Base-by-base conservation (phyloP, 2,888 invertebrate genomes). In the Dasypogon diadema region DNA sequence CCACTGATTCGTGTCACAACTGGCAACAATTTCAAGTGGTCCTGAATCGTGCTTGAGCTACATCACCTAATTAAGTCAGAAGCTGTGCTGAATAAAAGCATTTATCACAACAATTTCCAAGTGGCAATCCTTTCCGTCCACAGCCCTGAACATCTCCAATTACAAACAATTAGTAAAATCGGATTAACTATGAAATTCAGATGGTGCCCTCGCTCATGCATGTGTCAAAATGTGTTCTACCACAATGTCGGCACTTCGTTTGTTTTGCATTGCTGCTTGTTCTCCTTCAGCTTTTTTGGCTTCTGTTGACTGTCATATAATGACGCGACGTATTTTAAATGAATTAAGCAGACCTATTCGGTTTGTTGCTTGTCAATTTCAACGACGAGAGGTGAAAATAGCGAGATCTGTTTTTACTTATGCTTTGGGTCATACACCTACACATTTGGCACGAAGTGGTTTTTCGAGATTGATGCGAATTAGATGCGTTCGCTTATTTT, bases 161-260 rank as follows among this genome's bases (percentile, higher is more conserved):
- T 70, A 70, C 26, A 30, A 34, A 54, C 70, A 70, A 70, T 70
- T 70, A 70, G 70, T 51, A 54, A 70, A 70, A 70, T 70, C 70
- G 54, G 70, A 70, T 70, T 70, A 70, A 70, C 70, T 54, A 24
- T 51, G 54, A 54, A 54, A 51, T 70, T 54, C 54, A 51, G 54
- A 70, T 70, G 37, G 18, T 54, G 34, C 54, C 70, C 70, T 46
- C 60, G 37, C 34, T 65, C 70, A 30, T 26, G 70, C 22, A 16
- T 70, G n/a, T 56, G 24, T 24, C 30, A 26, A 56, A 56, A 56
- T 26, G 26, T 56, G 12, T 51, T 26, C 26, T n/a, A 56, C 26
- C 56, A n/a, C 3, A 18, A 30, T 18, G 18, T 51, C 51, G 21
- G 51, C 2, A 51, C 18, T 21, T 21, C 51, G 12, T 51, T 3